Percentiles rank a stretch among this genome's conserved stretches.
phyloP scores from a whole-genome alignment of 2,888 invertebrate genomes.

The Rhamnusium bicolor region DNA sequence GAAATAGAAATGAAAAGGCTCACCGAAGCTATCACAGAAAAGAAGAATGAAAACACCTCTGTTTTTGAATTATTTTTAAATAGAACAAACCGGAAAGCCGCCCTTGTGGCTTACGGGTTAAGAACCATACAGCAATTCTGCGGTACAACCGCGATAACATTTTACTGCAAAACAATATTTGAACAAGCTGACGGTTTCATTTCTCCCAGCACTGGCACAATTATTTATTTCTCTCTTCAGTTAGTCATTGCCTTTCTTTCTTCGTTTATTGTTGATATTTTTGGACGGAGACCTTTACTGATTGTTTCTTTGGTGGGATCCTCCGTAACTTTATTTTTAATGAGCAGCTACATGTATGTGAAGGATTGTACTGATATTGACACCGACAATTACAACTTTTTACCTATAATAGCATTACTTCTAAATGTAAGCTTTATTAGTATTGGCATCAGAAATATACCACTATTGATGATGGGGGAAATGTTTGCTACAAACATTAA shows the following conservation, averaged over 20 bases:
- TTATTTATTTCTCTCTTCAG: slow-evolving; percentile 72
- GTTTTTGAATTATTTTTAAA: slow-evolving; percentile 70
- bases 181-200: slow-evolving; percentile 67
- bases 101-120: slow-evolving; percentile 77
- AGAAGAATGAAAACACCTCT: slow-evolving; percentile 6
- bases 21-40: slow-evolving; percentile 56
- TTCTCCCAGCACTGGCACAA: slow-evolving; percentile 65
- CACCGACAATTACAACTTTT: slow-evolving; percentile 64
- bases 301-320: slow-evolving; percentile 72
- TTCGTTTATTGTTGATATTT: slow-evolving; percentile 75
- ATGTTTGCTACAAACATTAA: slow-evolving; percentile 74
- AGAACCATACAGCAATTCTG: slow-evolving; percentile 74
- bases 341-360: slow-evolving; percentile 70
- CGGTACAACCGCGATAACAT: slow-evolving; percentile 77
- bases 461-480: slow-evolving; percentile 73
- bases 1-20: slow-evolving; percentile 68
- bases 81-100: slow-evolving; percentile 76
- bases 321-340: slow-evolving; percentile 67
- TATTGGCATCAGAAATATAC: slow-evolving; percentile 73
- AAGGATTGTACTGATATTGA: slow-evolving; percentile 67
- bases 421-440: slow-evolving; percentile 72
- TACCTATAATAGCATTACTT: slow-evolving; percentile 71
- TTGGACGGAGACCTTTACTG: slow-evolving; percentile 74
- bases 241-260: slow-evolving; percentile 74
- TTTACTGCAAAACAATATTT: slow-evolving; percentile 75